A percentile compares a stretch with the other conserved stretches of the same genome.
These are phyloP conservation scores for Euthynnus affinis DNA, from an alignment of 2,797 vertebrate genomes.

Conservation along the genomic window DNA sequence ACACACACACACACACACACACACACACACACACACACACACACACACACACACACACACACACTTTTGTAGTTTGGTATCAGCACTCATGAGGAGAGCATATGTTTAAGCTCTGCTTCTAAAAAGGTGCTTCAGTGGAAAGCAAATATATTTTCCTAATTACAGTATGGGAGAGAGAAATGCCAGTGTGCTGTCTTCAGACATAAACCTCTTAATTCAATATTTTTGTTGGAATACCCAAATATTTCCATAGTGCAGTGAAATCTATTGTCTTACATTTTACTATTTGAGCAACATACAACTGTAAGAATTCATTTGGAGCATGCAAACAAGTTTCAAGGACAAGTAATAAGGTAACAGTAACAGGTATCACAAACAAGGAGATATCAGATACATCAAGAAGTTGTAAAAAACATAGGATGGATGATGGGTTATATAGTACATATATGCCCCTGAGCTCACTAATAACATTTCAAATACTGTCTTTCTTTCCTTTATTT, in stretches of 20 bases:
- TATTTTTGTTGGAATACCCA: neutral
- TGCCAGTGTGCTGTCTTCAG: neutral
- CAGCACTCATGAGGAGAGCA: conserved; percentile 25
- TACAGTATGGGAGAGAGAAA: conserved; percentile 10
- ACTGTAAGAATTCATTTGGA: neutral
- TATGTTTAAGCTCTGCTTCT: conserved; percentile 30
- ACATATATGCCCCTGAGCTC: no score
- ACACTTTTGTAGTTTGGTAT: neutral
- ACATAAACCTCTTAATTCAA: neutral
- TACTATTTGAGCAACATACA: neutral
- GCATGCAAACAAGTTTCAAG: no score
- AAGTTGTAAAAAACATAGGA: no score
- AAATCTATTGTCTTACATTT: neutral
- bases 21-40: no score
- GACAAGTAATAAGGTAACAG: no score
- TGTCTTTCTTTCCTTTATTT: no score
- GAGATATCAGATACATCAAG: neutral
- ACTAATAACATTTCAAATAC: no score
- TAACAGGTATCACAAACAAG: neutral
- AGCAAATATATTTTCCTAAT: neutral
- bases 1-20: no score
- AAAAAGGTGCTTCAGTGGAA: conserved; percentile 24
- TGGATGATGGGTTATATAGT: no score
- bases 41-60: neutral
- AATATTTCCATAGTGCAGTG: neutral